Conservation (phyloP, 2,113 vertebrate genomes). For the Rhynchomys soricoides region DNA sequence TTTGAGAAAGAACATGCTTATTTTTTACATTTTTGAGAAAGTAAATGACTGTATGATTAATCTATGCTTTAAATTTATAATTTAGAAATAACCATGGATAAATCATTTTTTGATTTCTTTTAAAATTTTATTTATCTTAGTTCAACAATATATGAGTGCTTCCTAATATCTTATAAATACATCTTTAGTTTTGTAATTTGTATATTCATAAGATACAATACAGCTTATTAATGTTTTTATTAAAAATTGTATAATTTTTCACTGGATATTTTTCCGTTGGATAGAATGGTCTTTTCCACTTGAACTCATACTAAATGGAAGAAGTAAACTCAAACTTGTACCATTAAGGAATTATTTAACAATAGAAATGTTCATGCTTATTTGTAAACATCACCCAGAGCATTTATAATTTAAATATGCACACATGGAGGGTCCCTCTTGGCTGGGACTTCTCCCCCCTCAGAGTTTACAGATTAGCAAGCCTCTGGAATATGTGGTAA, state of each 20-base stretch:
- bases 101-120: not conserved
- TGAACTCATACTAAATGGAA: not conserved
- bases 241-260: not conserved
- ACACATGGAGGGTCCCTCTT: not conserved
- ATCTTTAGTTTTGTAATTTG: not conserved
- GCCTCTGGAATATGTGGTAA: not conserved
- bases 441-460: not conserved
- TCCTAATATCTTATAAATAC: not conserved
- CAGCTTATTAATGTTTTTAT: not conserved
- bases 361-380: not conserved
- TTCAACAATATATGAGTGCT: not conserved
- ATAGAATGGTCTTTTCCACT: not conserved
- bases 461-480: not conserved
- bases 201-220: not conserved
- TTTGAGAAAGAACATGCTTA: not conserved
- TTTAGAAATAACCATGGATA: not conserved
- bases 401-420: not conserved
- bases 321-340: not conserved
- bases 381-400: not conserved
- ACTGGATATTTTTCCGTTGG: not conserved
- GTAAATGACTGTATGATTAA: not conserved
- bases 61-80: not conserved
- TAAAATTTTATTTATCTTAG: not conserved
- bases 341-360: not conserved
- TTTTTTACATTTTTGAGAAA: constrained; percentile 31